These are phyloP conservation scores for Eonycteris spelaea DNA, from an alignment of 2,113 vertebrate genomes.

Conservation along the genomic window DNA sequence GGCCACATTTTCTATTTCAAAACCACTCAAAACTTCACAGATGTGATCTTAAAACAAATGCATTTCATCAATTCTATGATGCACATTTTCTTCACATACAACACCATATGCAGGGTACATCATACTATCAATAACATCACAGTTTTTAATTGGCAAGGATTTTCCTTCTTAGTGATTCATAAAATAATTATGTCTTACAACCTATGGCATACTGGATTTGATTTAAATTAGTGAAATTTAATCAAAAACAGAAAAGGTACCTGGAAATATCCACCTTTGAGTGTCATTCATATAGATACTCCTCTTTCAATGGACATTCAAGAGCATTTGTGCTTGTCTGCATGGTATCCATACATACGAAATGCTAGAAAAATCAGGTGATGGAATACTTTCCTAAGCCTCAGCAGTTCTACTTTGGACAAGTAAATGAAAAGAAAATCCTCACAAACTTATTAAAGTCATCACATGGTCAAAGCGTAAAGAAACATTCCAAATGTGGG, in stretches of 20 bases:
- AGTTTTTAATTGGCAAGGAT: neutral
- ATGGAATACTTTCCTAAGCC: neutral
- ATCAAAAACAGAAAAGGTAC: neutral
- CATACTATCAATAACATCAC: neutral
- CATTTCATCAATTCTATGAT: neutral
- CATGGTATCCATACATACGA: neutral
- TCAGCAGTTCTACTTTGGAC: neutral
- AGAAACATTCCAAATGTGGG: neutral
- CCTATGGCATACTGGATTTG: neutral
- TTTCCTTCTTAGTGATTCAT: neutral
- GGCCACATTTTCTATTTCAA: neutral
- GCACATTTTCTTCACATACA: neutral
- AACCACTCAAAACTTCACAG: neutral
- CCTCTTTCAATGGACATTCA: neutral
- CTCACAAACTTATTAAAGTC: neutral
- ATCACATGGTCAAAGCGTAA: neutral
- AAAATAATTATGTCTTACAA: neutral
- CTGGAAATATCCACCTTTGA: neutral
- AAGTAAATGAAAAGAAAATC: neutral
- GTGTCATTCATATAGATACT: neutral
- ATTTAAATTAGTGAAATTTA: neutral
- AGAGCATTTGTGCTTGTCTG: neutral
- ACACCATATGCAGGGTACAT: neutral
- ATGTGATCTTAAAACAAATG: neutral
- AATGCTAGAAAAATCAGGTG: neutral